Evolutionary conservation across 2,797 vertebrate species (phyloP).

Genomic region (Salarias fasciatus): DNA sequence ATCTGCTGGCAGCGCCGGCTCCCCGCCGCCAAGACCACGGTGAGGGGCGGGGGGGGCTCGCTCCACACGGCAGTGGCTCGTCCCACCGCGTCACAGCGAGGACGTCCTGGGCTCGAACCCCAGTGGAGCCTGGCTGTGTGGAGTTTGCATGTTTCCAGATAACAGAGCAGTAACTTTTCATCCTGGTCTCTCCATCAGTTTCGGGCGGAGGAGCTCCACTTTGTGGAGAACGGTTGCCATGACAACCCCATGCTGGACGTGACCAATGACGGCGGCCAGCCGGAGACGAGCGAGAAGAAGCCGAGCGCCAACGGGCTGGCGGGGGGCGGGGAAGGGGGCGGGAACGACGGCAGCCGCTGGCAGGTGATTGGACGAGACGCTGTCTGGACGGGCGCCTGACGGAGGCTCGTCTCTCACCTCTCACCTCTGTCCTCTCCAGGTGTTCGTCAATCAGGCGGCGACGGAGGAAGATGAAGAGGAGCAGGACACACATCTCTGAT

Average conservation of each 20-base stretch:
- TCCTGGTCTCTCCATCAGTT: constrained; percentile 72
- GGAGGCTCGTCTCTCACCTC: too few relatives aligned
- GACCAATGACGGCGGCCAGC: constrained; percentile 91
- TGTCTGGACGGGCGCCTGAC: background rate
- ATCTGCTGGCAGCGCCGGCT: constrained; percentile 96
- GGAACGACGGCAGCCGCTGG: constrained; percentile 84
- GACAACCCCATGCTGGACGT: constrained; percentile 98
- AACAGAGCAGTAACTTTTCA: too few relatives aligned
- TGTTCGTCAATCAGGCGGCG: constrained; percentile 88
- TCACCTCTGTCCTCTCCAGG: too few relatives aligned
- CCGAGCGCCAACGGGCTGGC: constrained; percentile 90
- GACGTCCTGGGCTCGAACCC: too few relatives aligned
- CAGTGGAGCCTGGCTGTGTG: too few relatives aligned
- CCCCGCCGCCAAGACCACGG: constrained; percentile 92
- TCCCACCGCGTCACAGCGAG: too few relatives aligned
- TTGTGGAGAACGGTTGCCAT: constrained; percentile 97
- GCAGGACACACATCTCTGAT: constrained; percentile 95
- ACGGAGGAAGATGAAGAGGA: constrained; percentile 92
- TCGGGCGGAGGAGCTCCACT: constrained; percentile 92
- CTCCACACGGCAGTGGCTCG: too few relatives aligned
- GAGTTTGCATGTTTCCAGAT: too few relatives aligned
- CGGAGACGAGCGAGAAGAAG: constrained; percentile 95
- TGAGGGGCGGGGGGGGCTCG: too few relatives aligned
- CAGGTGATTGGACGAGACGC: constrained; percentile 76
- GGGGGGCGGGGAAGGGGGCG: constrained; percentile 79